Evolutionary conservation across 1,140 invertebrate species (phyloP).

Genomic region (Vanessa tameamea): DNA sequence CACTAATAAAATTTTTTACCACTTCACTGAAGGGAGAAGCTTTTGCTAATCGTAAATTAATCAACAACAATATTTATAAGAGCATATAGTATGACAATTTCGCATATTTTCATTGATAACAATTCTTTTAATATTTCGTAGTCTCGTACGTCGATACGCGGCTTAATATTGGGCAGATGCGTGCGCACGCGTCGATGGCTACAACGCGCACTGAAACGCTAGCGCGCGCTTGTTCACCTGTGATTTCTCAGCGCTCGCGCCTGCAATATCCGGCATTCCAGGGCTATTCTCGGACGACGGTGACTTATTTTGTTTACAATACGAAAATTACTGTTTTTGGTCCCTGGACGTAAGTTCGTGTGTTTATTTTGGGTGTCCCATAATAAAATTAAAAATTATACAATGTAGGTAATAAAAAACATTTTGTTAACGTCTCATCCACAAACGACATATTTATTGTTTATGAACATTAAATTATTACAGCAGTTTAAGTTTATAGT

Average conservation of each 20-base stretch:
- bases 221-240: constrained; percentile 44
- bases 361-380: neutral
- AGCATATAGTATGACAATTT: neutral
- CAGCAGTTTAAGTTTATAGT: no score
- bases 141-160: constrained; percentile 48
- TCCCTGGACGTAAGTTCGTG: constrained; percentile 30
- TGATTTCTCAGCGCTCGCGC: constrained; percentile 39
- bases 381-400: neutral
- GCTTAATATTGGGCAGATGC: constrained; percentile 14
- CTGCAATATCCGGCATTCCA: constrained; percentile 76
- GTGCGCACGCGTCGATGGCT: constrained; percentile 42
- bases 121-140: constrained; percentile 26
- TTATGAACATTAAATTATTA: no score
- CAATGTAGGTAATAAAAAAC: neutral
- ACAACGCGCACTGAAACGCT: constrained; percentile 46
- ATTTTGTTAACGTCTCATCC: no score
- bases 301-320: constrained; percentile 74
- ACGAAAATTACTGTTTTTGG: constrained; percentile 54
- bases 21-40: neutral
- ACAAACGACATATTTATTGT: no score
- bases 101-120: constrained; percentile 22
- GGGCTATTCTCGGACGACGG: constrained; percentile 59
- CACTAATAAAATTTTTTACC: constrained; percentile 24
- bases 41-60: neutral
- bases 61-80: neutral